These are phyloP conservation scores for Drosophila anceps DNA, from an alignment of 2,888 invertebrate genomes.

Conservation along the genomic window DNA sequence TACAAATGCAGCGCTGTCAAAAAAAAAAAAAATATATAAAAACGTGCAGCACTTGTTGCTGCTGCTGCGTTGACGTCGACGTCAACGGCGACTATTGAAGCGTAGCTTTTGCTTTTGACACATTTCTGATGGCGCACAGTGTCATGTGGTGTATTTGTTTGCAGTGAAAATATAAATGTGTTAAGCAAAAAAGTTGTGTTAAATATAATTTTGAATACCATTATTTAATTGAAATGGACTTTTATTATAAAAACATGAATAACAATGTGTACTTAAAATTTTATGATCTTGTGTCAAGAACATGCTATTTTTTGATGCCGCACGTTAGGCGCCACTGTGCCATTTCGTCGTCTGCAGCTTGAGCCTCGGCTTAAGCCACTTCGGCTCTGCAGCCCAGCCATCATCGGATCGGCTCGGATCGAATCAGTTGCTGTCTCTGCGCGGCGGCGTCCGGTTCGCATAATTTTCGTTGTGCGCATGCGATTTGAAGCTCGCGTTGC, in stretches of 20 bases:
- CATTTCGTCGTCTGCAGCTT: slow-evolving; percentile 22
- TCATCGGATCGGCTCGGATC: slow-evolving; percentile 37
- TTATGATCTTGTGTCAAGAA: fast-evolving
- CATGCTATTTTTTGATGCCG: not conserved
- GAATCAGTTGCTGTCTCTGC: slow-evolving; percentile 73
- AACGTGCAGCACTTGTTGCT: slow-evolving; percentile 42
- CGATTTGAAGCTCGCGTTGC: slow-evolving; percentile 27
- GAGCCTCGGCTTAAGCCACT: slow-evolving; percentile 19
- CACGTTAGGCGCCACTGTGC: not conserved
- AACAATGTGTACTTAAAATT: not conserved
- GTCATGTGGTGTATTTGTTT: not conserved
- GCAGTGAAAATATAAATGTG: not conserved
- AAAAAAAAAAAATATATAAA: slow-evolving; percentile 2
- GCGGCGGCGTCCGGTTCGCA: slow-evolving; percentile 72
- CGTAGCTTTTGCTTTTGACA: slow-evolving; percentile 77
- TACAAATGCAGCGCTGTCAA: slow-evolving; percentile 24
- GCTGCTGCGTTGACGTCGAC: slow-evolving; percentile 8
- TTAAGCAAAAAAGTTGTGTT: not conserved
- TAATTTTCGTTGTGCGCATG: slow-evolving; percentile 34
- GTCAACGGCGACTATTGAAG: slow-evolving; percentile 41
- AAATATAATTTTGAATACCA: not conserved
- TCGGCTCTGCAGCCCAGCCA: slow-evolving; percentile 34
- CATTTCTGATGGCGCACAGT: slow-evolving; percentile 47
- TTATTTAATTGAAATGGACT: not conserved
- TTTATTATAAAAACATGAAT: not conserved